A percentile compares a stretch with the other conserved stretches of the same genome.
phyloP scores from a whole-genome alignment of 2,888 invertebrate genomes.

The Dicycla oo region DNA sequence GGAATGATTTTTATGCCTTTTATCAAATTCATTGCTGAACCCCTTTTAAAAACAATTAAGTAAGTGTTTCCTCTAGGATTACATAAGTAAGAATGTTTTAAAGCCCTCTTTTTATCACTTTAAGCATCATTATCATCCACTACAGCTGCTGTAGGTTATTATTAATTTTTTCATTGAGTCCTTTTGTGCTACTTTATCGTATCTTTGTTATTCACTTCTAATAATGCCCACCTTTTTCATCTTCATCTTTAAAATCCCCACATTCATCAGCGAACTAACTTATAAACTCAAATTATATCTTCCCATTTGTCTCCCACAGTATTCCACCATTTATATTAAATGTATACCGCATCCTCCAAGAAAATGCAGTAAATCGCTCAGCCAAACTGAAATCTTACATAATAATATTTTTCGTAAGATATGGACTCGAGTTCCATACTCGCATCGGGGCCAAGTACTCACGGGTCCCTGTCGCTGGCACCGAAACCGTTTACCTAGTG shows the following conservation, averaged over 20 bases:
- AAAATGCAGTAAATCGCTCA: slow-evolving; percentile 29
- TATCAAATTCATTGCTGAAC: neutral
- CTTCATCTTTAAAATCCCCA: neutral
- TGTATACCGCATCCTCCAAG: neutral
- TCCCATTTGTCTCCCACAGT: neutral
- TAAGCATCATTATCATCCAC: neutral
- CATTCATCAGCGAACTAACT: neutral
- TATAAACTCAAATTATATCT: neutral
- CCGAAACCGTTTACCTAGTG: slow-evolving; percentile 37
- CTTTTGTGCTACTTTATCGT: too few relatives aligned
- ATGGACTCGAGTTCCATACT: slow-evolving; percentile 12
- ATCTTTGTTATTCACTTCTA: neutral
- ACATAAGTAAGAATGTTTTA: neutral
- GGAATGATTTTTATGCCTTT: neutral
- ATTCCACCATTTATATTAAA: neutral
- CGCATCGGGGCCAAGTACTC: slow-evolving; percentile 6
- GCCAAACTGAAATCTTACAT: slow-evolving; percentile 14
- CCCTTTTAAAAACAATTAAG: too few relatives aligned
- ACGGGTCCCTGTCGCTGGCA: slow-evolving; percentile 30
- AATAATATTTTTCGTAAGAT: slow-evolving; percentile 40
- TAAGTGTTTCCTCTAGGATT: neutral
- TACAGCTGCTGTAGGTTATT: neutral
- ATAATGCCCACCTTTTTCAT: too few relatives aligned
- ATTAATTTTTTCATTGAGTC: neutral
- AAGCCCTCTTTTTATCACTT: neutral